Evolutionary conservation across 2,888 invertebrate species (phyloP).

Genomic region (Perizoma affinitatum): DNA sequence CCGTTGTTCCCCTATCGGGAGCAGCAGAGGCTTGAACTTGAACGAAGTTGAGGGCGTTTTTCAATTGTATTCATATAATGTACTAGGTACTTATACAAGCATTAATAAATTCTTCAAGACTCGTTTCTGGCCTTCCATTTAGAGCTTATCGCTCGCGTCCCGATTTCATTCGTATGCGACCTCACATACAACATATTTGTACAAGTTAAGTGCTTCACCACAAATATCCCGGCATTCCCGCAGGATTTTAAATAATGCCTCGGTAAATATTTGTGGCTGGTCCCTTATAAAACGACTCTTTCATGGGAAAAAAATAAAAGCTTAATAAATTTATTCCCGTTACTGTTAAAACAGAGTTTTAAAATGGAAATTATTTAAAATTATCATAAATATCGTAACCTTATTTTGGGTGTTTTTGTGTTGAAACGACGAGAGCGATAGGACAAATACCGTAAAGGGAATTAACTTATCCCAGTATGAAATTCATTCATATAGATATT

Average conservation of each 20-base stretch:
- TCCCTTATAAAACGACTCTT: conserved; percentile 11
- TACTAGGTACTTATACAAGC: no score
- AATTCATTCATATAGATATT: not conserved
- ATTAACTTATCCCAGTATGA: conserved; percentile 11
- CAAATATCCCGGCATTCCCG: conserved; percentile 10
- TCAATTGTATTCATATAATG: no score
- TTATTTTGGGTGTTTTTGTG: conserved; percentile 11
- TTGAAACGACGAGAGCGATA: conserved; percentile 1
- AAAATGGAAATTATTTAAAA: conserved; percentile 18
- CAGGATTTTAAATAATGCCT: conserved; percentile 23
- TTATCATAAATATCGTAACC: conserved; percentile 16
- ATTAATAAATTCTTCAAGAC: conserved; percentile 7
- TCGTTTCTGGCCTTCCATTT: conserved; percentile 12
- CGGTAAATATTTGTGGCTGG: conserved; percentile 19
- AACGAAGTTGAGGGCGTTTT: no score
- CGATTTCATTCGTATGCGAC: conserved; percentile 51
- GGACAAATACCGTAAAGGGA: conserved; percentile 5
- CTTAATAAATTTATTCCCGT: conserved; percentile 17
- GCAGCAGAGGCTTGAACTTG: no score
- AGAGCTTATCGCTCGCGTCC: conserved; percentile 86
- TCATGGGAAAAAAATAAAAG: conserved; percentile 17
- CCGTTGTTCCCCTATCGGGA: no score
- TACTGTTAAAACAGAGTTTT: conserved; percentile 5
- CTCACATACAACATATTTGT: conserved; percentile 27
- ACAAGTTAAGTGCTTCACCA: conserved; percentile 22